Evolutionary conservation across 2,888 invertebrate species (phyloP), one percentile per base, ranked within the genome.

Genomic region (Dexiosoma caninum): DNA sequence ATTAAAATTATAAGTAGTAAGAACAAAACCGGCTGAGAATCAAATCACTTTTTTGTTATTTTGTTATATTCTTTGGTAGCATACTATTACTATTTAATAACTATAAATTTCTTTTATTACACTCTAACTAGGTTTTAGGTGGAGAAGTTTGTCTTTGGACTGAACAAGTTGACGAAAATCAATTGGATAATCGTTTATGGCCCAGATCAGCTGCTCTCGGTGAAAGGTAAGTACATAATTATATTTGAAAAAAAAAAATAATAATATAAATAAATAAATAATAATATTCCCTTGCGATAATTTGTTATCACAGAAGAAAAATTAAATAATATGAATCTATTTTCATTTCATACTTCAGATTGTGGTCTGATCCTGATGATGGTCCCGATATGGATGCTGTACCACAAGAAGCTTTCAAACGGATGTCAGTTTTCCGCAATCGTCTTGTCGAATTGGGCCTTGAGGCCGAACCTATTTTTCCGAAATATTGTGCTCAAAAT

Each of bases 141-240:
- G 96, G 95, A 1, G 95, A 96, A 87, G 96, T 94, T 14, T 95
- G 96, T 81, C 92, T 96, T 85, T 97, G 97, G 97, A 94, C 93
- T 62, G 97, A 97, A 89, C 96, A 96, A 91, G 92, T 94, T 44
- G 95, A 93, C 78, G 92, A 94, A 85, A 92, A 92, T 66, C 94
- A 94, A 60, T 88, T 96, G 84, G 96, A 96, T 88, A 93, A 94
- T 83, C 92, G 96, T 86, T 91, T 96, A 85, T 96, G 96, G 96
- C 96, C 96, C 40, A 91, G 96, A 78, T 92, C 94, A 3, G 94
- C 96, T 0, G 96, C 96, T 1, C 90, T 96, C 82, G 96, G 94
- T 0, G 96, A 96, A 91, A 92, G 96, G 83, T 88, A 84, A 60
- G 42, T 53, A 37, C 21, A 14, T 40, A 10, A 32, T 35, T 35